Evolutionary conservation across 2,888 invertebrate species (phyloP).

Genomic region (Macaria liturata): DNA sequence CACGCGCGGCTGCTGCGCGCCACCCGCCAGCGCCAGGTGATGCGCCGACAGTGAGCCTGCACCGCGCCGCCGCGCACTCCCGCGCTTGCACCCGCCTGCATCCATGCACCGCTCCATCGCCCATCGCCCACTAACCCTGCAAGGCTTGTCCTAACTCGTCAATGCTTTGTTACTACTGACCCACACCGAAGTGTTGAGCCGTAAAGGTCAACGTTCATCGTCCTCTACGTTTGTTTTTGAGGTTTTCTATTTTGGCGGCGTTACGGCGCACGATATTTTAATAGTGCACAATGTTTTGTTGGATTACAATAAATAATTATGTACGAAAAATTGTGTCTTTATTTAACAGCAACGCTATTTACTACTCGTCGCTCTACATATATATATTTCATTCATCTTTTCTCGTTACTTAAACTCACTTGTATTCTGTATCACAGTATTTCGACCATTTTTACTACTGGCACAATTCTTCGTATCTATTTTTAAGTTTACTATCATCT

Average conservation of each 20-base stretch:
- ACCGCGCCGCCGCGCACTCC: slow-evolving; percentile 39
- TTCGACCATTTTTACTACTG: slow-evolving; percentile 29
- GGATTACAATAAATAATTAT: slow-evolving; percentile 25
- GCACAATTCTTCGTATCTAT: slow-evolving; percentile 45
- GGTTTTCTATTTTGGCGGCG: slow-evolving; percentile 11
- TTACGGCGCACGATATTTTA: slow-evolving; percentile 5
- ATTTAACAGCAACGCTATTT: slow-evolving; percentile 13
- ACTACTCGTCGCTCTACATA: background rate
- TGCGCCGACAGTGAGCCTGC: slow-evolving; percentile 32
- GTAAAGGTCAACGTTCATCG: slow-evolving; percentile 31
- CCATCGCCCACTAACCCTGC: slow-evolving; percentile 2
- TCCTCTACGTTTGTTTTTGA: slow-evolving; percentile 18
- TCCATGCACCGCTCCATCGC: slow-evolving; percentile 18
- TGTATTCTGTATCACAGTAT: slow-evolving; percentile 7
- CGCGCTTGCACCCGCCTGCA: slow-evolving; percentile 49
- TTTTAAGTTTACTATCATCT: slow-evolving; percentile 15
- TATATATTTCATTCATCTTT: background rate
- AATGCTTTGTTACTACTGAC: slow-evolving; percentile 18
- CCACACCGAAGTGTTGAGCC: slow-evolving; percentile 16
- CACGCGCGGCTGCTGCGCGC: slow-evolving; percentile 89
- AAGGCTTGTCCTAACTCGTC: slow-evolving; percentile 3
- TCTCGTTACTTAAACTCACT: background rate
- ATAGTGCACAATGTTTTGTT: slow-evolving; percentile 20
- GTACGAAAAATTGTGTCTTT: slow-evolving; percentile 34
- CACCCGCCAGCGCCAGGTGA: slow-evolving; percentile 84